Evolutionary conservation across 2,113 vertebrate genomes (phyloP).

Genomic region (Trematocara variabile): DNA sequence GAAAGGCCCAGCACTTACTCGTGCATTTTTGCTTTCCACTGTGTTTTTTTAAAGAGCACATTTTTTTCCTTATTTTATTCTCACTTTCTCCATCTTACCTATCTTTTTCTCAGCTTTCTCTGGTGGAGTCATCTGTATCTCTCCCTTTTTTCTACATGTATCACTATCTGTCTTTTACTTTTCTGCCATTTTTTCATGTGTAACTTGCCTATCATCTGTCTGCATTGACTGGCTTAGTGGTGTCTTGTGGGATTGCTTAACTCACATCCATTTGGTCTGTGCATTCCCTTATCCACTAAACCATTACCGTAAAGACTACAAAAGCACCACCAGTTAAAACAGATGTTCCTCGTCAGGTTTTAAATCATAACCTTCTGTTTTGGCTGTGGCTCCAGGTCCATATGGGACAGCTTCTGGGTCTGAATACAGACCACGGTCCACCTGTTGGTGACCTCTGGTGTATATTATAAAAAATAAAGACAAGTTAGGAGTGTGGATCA

Average conservation of each 20-base stretch:
- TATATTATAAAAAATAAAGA: background rate
- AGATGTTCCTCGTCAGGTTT: background rate
- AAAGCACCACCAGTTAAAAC: background rate
- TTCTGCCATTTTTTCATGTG: background rate
- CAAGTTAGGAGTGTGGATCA: background rate
- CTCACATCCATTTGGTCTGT: background rate
- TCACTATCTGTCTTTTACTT: background rate
- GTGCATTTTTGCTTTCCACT: background rate
- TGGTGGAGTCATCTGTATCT: background rate
- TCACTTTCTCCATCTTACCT: background rate
- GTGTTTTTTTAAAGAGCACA: background rate
- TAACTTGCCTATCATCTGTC: background rate
- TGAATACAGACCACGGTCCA: background rate
- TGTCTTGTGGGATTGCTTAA: background rate
- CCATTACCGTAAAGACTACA: background rate
- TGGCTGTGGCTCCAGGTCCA: background rate
- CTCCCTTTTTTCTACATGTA: background rate
- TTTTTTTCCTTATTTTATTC: background rate
- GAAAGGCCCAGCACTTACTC: background rate
- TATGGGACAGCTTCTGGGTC: background rate
- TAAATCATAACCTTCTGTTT: background rate
- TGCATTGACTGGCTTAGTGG: background rate
- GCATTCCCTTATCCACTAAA: background rate
- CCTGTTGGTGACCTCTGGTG: background rate
- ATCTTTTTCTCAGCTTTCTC: background rate